Base-by-base conservation (phyloP, 2,888 invertebrate species). In the Diaphora mendica region DNA sequence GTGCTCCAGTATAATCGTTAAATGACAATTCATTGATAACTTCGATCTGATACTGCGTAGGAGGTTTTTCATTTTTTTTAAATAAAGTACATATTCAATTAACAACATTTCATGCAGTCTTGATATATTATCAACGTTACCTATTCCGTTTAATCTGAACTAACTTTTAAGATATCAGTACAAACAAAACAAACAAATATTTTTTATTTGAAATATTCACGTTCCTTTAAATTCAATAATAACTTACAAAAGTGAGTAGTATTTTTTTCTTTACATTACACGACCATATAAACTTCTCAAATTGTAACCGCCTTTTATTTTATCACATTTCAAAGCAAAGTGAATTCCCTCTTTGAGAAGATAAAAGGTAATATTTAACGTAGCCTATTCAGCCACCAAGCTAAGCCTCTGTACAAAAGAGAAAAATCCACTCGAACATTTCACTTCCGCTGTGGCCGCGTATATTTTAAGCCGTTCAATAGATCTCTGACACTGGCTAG, bases 281-380 rank as follows among this genome's bases (percentile, higher is more conserved):
- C 59, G 15, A 59, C 26, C 59, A 59, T 26, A 26, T 26, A 59
- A 59, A 26, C 26, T 59, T 59, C 13, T 26, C 1, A 59, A 26
- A 59, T 59, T 59, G 26, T 59, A 26, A 59, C n/a, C n/a, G 13
- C 13, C 7, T 55, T 59, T 13, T 59, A 51, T 39, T 51, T 8
- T 71, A 72, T 81, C 82, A 82, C 72, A 81, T 81, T 79, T 77
- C 77, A 69, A 82, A 71, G 72, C 74, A 76, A 76, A 79, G 73
- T 78, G 76, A 76, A 82, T 69, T 84, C 76, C 64, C 82, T 72
- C 70, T 84, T 82, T 76, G 85, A 81, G 85, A 67, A 74, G 74
- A 86, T 87, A 84, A 87, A 86, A 86, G 79, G 86, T 82, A 86
- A 88, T 87, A 88, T 87, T 87, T 88, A 87, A 89, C 86, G 84